A percentile compares a stretch with the other conserved stretches of the same genome.
phyloP scores from a whole-genome alignment of 35 echinoderm and acorn worm genomes.

The Hemicentrotus pulcherrimus region DNA sequence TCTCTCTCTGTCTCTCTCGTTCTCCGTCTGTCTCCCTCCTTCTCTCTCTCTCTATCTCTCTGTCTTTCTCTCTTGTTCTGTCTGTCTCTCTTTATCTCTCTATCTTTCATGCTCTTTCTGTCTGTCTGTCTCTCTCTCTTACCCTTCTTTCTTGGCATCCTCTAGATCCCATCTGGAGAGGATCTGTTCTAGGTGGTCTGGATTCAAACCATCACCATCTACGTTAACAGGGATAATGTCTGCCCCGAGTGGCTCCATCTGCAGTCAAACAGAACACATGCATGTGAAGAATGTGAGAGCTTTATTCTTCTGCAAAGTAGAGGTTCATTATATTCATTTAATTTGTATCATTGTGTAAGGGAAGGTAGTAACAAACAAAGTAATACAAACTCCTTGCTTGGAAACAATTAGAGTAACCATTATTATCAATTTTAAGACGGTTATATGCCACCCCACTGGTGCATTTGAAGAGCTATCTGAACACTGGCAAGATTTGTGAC shows the following conservation, averaged over 20 bases:
- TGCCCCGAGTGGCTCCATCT: conserved; percentile 57
- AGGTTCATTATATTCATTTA: neutral
- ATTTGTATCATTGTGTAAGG: too few relatives aligned
- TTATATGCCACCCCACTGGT: too few relatives aligned
- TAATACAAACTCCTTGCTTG: too few relatives aligned
- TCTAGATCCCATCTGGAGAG: conserved; percentile 76
- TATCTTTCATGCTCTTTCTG: neutral
- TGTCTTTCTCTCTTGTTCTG: neutral
- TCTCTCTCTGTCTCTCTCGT: neutral
- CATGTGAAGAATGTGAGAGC: neutral
- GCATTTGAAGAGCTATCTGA: too few relatives aligned
- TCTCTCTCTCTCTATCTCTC: neutral
- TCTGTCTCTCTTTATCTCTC: neutral
- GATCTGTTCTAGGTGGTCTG: conserved; percentile 61
- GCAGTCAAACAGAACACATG: neutral
- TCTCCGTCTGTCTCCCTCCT: neutral
- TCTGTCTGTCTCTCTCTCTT: neutral
- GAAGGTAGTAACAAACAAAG: too few relatives aligned
- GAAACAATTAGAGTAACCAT: too few relatives aligned
- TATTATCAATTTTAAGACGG: too few relatives aligned
- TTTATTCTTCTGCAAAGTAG: neutral
- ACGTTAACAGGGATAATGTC: conserved; percentile 59
- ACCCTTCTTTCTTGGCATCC: conserved; percentile 67
- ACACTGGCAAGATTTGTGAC: too few relatives aligned
- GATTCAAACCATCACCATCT: conserved; percentile 81